Evolutionary conservation across 2,113 vertebrate species (phyloP), one percentile per base, ranked within the genome.

Genomic region (Girardinichthys multiradiatus): DNA sequence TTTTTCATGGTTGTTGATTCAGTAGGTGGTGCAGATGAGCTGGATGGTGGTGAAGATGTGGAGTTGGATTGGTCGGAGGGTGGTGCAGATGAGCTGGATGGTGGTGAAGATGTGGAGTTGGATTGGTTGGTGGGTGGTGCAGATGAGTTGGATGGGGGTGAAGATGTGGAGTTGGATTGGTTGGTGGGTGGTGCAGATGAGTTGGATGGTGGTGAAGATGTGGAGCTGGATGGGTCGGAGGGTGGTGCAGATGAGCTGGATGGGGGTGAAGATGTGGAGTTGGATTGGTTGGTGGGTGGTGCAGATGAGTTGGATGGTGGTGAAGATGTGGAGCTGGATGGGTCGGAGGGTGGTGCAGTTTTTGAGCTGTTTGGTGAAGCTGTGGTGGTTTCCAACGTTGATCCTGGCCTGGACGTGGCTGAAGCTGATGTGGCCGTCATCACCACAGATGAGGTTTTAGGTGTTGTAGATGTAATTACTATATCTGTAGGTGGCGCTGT

Each of bases 291-390:
- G 27, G 27, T 42, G 0, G 57, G 13, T 9, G 15, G 0, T 0
- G 14, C 0, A 3, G 19, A 2, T 14, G 63, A 0, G 0, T n/a
- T 39, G 21, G 0, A 10, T 54, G 8, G 27, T 19, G 45, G 17
- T 48, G 15, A 6, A 6, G 45, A 0, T 51, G 7, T 5, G 17
- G 4, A 11, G 0, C 10, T 39, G 33, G 2, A 0, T 2, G 29
- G 15, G 7, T 27, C 2, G 39, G 1, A 15, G 39, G 31, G 31
- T 10, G 24, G n/a, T 10, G 10, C 1, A 12, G 37, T 15, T 27
- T 4, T 30, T 13, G 27, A n/a, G 2, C 14, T 19, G 4, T 1
- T 4, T 63, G 11, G 3, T 35, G 33, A 6, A 45, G 42, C 1
- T 45, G 42, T 5, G n/a, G n/a, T n/a, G n/a, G n/a, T n/a, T n/a